Evolutionary conservation across 2,888 invertebrate species (phyloP).

Genomic region (Fissipunctia ypsillon): DNA sequence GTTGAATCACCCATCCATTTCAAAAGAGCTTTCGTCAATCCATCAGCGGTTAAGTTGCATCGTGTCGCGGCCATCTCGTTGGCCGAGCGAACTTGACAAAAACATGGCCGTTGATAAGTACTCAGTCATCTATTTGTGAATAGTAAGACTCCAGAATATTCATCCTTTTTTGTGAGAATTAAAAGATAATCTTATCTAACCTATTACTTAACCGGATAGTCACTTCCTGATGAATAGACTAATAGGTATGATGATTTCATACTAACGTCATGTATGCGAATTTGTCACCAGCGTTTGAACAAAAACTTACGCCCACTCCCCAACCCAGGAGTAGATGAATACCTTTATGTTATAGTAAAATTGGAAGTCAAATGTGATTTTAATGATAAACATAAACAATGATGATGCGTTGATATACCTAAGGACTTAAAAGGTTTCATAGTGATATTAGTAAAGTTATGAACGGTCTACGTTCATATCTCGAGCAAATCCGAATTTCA

Average conservation of each 20-base stretch:
- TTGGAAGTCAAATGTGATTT: not conserved
- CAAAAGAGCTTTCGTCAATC: conserved; percentile 78
- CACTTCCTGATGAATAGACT: conserved; percentile 41
- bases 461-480: too few relatives aligned
- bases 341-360: not conserved
- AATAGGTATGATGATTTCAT: conserved; percentile 58
- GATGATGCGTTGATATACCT: not conserved
- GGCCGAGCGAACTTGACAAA: conserved; percentile 24
- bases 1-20: conserved; percentile 78
- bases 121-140: conserved; percentile 20
- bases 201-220: conserved; percentile 36
- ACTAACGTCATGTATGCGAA: conserved; percentile 57
- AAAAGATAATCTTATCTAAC: conserved; percentile 40
- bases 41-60: conserved; percentile 66
- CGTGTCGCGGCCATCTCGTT: conserved; percentile 16
- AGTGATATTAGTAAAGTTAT: not conserved
- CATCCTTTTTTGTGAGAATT: conserved; percentile 41
- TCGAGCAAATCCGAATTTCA: not conserved
- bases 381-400: not conserved
- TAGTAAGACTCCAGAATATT: conserved; percentile 9
- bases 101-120: conserved; percentile 19
- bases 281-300: conserved; percentile 63
- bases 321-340: not conserved
- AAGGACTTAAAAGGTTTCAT: not conserved
- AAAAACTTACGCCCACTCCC: conserved; percentile 15